phyloP scores from a whole-genome alignment of 2,113 vertebrate species.

The Actenoides hombroni region DNA sequence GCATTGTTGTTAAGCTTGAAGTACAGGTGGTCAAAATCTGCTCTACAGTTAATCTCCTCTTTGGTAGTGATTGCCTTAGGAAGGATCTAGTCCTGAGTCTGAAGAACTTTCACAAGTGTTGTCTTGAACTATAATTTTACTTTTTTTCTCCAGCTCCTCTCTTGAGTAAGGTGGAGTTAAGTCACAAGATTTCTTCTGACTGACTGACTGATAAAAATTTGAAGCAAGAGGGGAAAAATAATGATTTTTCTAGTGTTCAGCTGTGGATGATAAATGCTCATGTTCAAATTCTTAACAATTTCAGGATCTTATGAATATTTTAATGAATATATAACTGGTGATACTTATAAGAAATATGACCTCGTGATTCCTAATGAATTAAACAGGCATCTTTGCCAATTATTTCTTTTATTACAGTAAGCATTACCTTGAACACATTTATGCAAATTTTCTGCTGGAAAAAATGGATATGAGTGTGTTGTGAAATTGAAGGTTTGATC shows the following conservation, averaged over 20 bases:
- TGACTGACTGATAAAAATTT: background rate
- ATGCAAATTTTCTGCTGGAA: background rate
- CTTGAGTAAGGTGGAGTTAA: background rate
- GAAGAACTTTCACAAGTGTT: background rate
- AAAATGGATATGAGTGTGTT: background rate
- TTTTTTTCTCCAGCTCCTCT: background rate
- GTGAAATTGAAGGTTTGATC: background rate
- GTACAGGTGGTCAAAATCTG: background rate
- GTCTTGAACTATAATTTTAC: background rate
- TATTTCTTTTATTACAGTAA: background rate
- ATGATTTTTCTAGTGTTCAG: background rate
- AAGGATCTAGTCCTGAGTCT: background rate
- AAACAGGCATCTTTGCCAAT: background rate
- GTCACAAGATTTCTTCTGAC: background rate
- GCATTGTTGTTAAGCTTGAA: background rate
- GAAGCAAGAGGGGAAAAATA: background rate
- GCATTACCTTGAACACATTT: background rate
- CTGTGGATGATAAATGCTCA: conserved; percentile 1
- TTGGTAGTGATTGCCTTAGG: background rate
- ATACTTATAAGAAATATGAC: background rate
- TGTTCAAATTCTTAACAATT: conserved; percentile 7
- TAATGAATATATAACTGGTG: background rate
- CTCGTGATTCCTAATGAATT: background rate
- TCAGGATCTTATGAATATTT: background rate
- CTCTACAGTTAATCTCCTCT: background rate